Conservation (phyloP, 2,113 vertebrate genomes). For the Coturnix japonica region DNA sequence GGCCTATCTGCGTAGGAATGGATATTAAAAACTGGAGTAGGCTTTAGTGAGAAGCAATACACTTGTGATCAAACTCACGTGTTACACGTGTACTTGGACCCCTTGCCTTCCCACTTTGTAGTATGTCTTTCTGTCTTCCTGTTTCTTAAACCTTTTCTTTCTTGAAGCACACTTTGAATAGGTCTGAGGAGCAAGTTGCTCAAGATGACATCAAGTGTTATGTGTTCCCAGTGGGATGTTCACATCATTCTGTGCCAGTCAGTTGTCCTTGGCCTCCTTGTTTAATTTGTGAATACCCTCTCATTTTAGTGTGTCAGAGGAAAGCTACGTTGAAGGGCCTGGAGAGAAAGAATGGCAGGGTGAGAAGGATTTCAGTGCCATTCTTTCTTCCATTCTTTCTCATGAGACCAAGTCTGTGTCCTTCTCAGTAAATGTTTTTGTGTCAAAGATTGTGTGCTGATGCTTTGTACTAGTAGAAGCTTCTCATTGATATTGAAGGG, state of each 20-base stretch:
- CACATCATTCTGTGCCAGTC: neutral
- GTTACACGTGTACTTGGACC: neutral
- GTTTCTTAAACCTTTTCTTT: neutral
- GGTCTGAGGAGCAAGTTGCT: neutral
- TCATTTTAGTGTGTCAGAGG: neutral
- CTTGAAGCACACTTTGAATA: neutral
- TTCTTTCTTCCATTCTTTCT: neutral
- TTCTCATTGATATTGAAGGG: neutral
- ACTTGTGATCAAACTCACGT: fast-evolving
- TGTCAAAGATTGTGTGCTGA: neutral
- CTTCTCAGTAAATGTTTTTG: neutral
- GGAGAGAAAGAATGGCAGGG: neutral
- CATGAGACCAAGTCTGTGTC: neutral
- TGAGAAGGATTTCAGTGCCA: neutral
- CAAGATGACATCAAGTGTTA: neutral
- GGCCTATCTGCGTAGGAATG: neutral
- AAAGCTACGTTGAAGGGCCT: neutral
- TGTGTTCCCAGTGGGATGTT: neutral
- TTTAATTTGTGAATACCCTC: neutral
- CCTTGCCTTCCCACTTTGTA: neutral
- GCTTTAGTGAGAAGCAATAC: neutral
- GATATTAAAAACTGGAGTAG: neutral
- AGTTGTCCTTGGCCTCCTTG: neutral
- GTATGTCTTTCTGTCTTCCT: constrained; percentile 4
- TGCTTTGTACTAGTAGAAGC: neutral